These are phyloP conservation scores for Eretmodus cyanostictus DNA, from an alignment of 2,113 vertebrate species.

Conservation along the genomic window DNA sequence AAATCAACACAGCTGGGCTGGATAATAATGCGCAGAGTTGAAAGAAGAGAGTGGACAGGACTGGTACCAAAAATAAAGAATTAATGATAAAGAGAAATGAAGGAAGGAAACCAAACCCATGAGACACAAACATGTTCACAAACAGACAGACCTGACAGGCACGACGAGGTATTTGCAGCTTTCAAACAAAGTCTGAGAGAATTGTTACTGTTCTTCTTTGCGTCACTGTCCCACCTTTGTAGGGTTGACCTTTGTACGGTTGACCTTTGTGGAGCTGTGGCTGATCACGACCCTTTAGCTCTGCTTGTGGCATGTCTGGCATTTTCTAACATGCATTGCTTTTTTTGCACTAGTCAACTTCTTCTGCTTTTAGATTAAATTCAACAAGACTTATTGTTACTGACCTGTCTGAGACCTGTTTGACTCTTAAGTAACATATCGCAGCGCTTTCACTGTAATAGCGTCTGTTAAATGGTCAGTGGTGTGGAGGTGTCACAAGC, in stretches of 20 bases:
- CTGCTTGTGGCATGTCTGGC: not conserved
- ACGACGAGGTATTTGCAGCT: not conserved
- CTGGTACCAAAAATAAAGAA: not conserved
- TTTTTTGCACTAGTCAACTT: not conserved
- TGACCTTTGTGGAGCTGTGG: not conserved
- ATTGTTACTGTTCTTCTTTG: not conserved
- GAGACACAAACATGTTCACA: not conserved
- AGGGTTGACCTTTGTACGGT: not conserved
- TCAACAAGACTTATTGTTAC: not conserved
- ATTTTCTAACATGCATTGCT: not conserved
- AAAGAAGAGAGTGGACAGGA: not conserved
- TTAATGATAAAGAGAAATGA: not conserved
- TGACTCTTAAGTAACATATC: not conserved
- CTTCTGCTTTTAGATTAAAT: not conserved
- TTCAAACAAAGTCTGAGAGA: not conserved
- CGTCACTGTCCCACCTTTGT: not conserved
- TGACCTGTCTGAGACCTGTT: not conserved
- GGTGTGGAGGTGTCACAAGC: not conserved
- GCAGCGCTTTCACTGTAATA: not conserved
- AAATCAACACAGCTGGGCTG: slow-evolving; percentile 17
- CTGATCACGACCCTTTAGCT: not conserved
- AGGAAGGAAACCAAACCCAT: not conserved
- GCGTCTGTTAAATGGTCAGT: not conserved
- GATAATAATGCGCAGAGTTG: not conserved
- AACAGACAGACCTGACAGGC: not conserved